Conservation (phyloP, 2,888 invertebrate species). For the Clunio marinus region DNA sequence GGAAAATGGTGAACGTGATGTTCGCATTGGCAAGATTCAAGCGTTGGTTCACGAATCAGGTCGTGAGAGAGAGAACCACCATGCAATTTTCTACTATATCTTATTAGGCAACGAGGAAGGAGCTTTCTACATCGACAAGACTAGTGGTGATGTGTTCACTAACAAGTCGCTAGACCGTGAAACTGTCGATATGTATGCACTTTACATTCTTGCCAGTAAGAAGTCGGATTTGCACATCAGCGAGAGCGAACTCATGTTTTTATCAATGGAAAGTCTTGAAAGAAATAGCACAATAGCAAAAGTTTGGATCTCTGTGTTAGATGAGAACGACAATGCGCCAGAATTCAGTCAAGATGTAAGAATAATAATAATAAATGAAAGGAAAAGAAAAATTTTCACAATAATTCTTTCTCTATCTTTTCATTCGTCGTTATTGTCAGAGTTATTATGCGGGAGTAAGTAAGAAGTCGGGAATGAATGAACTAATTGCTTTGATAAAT, state of each 20-base stretch:
- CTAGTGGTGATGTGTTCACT: constrained; percentile 73
- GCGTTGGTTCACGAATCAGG: constrained; percentile 44
- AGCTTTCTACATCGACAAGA: constrained; percentile 73
- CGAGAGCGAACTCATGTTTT: constrained; percentile 52
- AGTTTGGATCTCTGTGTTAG: constrained; percentile 67
- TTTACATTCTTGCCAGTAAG: constrained; percentile 79
- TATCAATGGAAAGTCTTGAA: constrained; percentile 51
- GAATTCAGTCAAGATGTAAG: constrained; percentile 57
- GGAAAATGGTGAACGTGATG: constrained; percentile 64
- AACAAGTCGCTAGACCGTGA: constrained; percentile 81
- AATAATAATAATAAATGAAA: background rate
- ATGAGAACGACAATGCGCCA: constrained; percentile 83
- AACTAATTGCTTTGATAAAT: constrained; percentile 67
- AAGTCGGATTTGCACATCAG: constrained; percentile 68
- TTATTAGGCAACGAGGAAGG: constrained; percentile 71
- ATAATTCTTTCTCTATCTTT: too few species aligned
- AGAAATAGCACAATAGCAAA: constrained; percentile 67
- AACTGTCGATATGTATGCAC: constrained; percentile 64
- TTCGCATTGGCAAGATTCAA: constrained; percentile 59
- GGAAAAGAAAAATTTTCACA: background rate
- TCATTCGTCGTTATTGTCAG: too few species aligned
- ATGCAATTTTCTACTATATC: constrained; percentile 75
- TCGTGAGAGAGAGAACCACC: constrained; percentile 1
- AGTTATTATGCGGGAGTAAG: constrained; percentile 60
- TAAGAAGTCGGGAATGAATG: constrained; percentile 71